Base-by-base conservation (phyloP, 2,888 invertebrate genomes). In the Celastrina argiolus region DNA sequence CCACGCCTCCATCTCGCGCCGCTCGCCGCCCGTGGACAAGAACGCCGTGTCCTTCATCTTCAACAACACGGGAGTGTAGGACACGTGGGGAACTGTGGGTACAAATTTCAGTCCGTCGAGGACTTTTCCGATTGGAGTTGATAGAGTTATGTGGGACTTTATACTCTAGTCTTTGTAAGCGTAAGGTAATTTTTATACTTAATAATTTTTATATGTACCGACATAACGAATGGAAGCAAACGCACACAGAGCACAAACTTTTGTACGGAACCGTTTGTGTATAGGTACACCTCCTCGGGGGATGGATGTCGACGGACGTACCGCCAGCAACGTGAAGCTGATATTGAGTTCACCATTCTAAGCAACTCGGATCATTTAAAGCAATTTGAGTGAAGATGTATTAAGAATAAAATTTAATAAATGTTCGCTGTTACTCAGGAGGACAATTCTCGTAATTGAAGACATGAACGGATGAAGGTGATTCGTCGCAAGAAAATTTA, bases 1-100 rank as follows among this genome's bases (percentile, higher is more conserved):
- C 83, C 91, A 88, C 87, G 85, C 91, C 81, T 92, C 93, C 84
- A 89, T 93, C 88, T 87, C 92, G 83, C 85, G 92, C 58, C 78
- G 92, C 69, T 92, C 91, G 64, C 93, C 85, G 68, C 92, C 92
- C 0, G 84, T 87, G 41, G 91, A 91, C 69, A 90, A 91, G 75
- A 88, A 89, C 69, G 89, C 88, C 3, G 91, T 92, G 14, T 91
- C 91, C 8, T 92, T 92, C 75, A 94, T 94, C 68, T 94, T 93
- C 85, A 95, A 95, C 79, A 94, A 95, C 82, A 94, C 94, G n/a
- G 95, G 95, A 59, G 95, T 95, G 73, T 95, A 94, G 91, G 74
- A 69, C 39, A 39, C 63, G 2, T 12, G 12, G 61, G 65, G 65
- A 67, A 61, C 58, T 68, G 66, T 69, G 61, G 73, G 76, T 76